phyloP scores from a whole-genome alignment of 2,113 vertebrate genomes.

The Oceanodroma tethys region DNA sequence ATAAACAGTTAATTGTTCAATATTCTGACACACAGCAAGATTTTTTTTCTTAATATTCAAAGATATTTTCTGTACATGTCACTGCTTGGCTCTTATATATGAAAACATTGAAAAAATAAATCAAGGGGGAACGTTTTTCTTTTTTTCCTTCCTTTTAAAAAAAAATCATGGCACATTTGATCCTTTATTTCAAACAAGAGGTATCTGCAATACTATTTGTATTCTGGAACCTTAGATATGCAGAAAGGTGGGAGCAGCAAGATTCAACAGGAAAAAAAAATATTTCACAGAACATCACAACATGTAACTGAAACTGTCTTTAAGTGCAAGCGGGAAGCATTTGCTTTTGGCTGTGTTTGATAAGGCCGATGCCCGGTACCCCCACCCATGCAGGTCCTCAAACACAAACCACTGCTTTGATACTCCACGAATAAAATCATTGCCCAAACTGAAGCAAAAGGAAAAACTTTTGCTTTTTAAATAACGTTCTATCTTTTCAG shows the following conservation, averaged over 20 bases:
- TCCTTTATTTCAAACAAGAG: constrained; percentile 70
- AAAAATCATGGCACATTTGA: constrained; percentile 77
- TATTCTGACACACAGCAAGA: constrained; percentile 92
- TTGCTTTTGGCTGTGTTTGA: not conserved
- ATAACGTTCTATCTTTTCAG: not conserved
- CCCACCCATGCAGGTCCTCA: not conserved
- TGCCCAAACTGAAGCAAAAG: not conserved
- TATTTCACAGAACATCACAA: not conserved
- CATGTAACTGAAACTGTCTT: not conserved
- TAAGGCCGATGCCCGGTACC: not conserved
- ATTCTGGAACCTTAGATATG: constrained; percentile 59
- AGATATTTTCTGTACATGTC: constrained; percentile 85
- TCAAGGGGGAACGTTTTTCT: constrained; percentile 62
- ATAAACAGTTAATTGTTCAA: constrained; percentile 97
- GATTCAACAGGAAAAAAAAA: not conserved
- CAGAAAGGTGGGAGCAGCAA: constrained; percentile 45
- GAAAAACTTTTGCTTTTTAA: not conserved
- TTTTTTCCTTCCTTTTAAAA: constrained; percentile 40
- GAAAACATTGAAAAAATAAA: constrained; percentile 88
- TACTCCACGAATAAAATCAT: not conserved
- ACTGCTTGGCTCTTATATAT: constrained; percentile 85
- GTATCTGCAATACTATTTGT: constrained; percentile 58
- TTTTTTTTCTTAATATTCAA: constrained; percentile 80
- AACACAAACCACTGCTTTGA: not conserved
- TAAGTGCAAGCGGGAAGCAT: not conserved